These are phyloP conservation scores for Brevimyrus niger DNA, from an alignment of 2,113 vertebrate genomes.

Conservation along the genomic window DNA sequence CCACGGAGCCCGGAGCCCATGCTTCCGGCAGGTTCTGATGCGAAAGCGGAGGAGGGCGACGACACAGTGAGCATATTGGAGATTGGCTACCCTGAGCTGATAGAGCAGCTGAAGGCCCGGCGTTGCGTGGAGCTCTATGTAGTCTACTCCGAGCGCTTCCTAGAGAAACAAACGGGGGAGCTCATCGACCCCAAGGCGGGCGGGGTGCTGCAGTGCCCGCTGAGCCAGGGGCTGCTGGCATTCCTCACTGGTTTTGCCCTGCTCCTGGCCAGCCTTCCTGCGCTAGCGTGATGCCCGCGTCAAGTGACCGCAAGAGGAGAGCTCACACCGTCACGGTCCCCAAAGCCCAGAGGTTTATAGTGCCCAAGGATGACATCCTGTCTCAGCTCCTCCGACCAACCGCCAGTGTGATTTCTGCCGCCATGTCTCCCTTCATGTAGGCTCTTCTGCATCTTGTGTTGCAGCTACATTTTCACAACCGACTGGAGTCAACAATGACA, in stretches of 20 bases:
- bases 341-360: background rate
- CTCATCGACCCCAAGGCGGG: background rate
- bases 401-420: background rate
- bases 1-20: background rate
- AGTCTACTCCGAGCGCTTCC: slow-evolving; percentile 40
- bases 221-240: slow-evolving; percentile 3
- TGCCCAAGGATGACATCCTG: background rate
- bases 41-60: slow-evolving; percentile 4
- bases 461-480: background rate
- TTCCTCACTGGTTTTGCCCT: slow-evolving; percentile 17
- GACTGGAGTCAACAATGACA: background rate
- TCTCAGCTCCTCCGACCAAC: background rate
- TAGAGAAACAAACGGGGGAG: slow-evolving; percentile 39
- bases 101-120: slow-evolving; percentile 54
- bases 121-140: slow-evolving; percentile 57
- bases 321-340: background rate
- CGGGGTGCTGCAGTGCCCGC: background rate
- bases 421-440: background rate
- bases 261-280: background rate
- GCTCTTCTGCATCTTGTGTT: background rate
- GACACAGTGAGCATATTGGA: slow-evolving; percentile 57
- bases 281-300: background rate
- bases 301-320: background rate
- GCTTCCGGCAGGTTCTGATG: background rate
- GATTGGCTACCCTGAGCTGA: slow-evolving; percentile 60